Evolutionary conservation across 2,888 invertebrate species (phyloP).

Genomic region (Sabatieria punctata): DNA sequence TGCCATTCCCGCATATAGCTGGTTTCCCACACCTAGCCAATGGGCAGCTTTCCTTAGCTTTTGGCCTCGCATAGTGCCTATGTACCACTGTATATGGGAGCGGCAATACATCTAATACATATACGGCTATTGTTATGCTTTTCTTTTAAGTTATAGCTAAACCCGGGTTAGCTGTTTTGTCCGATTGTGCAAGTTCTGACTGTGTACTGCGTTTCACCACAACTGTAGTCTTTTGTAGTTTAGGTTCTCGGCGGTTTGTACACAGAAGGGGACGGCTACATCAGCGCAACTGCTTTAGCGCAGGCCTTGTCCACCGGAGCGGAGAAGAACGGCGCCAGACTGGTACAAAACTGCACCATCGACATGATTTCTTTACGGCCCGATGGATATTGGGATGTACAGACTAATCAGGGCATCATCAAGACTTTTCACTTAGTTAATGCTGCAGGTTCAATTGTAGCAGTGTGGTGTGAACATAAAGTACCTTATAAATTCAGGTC

Average conservation of each 20-base stretch:
- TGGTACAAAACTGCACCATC: slow-evolving; percentile 21
- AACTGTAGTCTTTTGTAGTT: slow-evolving; percentile 3
- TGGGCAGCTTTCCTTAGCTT: too few relatives aligned
- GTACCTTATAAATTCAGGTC: slow-evolving; percentile 23
- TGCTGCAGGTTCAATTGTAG: slow-evolving; percentile 28
- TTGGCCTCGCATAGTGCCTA: too few relatives aligned
- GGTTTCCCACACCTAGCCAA: too few relatives aligned
- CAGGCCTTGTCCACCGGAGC: slow-evolving; percentile 36
- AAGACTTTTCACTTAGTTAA: slow-evolving; percentile 34
- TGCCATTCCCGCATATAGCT: too few relatives aligned
- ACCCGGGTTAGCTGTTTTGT: too few relatives aligned
- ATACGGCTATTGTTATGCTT: too few relatives aligned
- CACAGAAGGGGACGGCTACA: slow-evolving; percentile 36
- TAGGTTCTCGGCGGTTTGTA: slow-evolving; percentile 35
- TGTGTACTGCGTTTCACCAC: background rate
- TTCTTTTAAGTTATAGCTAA: too few relatives aligned
- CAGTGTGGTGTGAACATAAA: background rate
- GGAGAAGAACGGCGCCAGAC: slow-evolving; percentile 29
- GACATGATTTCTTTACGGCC: slow-evolving; percentile 18
- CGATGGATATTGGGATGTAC: slow-evolving; percentile 30
- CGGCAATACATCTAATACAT: too few relatives aligned
- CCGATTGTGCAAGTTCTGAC: too few relatives aligned
- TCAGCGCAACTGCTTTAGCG: slow-evolving; percentile 36
- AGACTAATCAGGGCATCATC: slow-evolving; percentile 28
- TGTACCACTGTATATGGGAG: too few relatives aligned